phyloP scores from a whole-genome alignment of 2,113 vertebrate genomes.

The Urocynchramus pylzowi region DNA sequence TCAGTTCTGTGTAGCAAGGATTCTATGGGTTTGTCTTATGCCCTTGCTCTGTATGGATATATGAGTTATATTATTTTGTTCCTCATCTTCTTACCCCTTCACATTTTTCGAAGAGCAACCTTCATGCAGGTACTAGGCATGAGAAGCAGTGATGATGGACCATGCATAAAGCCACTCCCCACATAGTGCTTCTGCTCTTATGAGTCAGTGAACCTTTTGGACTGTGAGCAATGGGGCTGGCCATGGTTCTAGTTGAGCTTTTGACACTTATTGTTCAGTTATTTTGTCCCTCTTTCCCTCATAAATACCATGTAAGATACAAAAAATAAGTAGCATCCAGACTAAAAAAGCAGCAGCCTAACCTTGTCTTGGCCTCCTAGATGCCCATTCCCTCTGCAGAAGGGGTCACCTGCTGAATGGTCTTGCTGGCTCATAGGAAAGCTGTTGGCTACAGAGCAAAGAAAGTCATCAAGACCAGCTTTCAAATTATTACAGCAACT shows the following conservation, averaged over 20 bases:
- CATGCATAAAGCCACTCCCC: not conserved
- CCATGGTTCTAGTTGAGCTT: not conserved
- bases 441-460: not conserved
- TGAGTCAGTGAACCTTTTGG: not conserved
- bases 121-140: not conserved
- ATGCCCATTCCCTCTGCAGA: not conserved
- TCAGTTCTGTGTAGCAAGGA: not conserved
- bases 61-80: not conserved
- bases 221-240: not conserved
- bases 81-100: not conserved
- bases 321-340: not conserved
- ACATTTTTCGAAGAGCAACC: not conserved
- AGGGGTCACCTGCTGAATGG: not conserved
- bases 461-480: not conserved
- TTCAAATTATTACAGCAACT: not conserved
- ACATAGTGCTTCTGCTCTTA: not conserved
- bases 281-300: not conserved
- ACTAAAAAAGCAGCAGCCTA: not conserved
- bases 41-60: not conserved
- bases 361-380: not conserved
- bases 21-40: not conserved
- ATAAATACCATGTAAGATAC: not conserved
- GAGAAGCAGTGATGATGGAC: not conserved
- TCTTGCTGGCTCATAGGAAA: not conserved
- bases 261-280: not conserved